These are phyloP conservation scores for Pagrus major DNA, from an alignment of 2,113 vertebrate species.

Conservation along the genomic window DNA sequence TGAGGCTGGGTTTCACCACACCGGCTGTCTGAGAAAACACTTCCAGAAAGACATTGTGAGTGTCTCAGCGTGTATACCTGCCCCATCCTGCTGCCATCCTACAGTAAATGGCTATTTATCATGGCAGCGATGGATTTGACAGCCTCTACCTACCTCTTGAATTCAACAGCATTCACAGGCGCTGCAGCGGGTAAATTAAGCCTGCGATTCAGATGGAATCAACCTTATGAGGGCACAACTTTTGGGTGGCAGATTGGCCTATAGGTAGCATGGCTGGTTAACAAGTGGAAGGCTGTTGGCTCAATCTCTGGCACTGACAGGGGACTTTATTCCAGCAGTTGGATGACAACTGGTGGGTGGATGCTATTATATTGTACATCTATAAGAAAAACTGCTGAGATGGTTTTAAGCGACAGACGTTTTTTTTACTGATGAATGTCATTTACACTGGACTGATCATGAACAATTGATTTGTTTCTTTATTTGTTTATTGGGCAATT, in stretches of 20 bases:
- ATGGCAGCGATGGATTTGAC: slow-evolving; percentile 76
- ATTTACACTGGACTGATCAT: background rate
- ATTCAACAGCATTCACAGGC: slow-evolving; percentile 65
- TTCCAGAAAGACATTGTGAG: slow-evolving; percentile 66
- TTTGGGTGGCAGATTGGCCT: slow-evolving; percentile 66
- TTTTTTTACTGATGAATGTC: background rate
- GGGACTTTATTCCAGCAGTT: slow-evolving; percentile 51
- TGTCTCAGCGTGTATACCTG: slow-evolving; percentile 67
- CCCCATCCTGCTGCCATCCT: slow-evolving; percentile 73
- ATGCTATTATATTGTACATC: slow-evolving; percentile 50
- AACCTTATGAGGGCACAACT: slow-evolving; percentile 66
- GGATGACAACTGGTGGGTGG: slow-evolving; percentile 66
- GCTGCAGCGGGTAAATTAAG: slow-evolving; percentile 69
- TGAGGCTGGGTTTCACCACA: slow-evolving; percentile 58
- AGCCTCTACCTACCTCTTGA: slow-evolving; percentile 60
- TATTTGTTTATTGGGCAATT: background rate
- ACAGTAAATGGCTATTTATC: slow-evolving; percentile 82
- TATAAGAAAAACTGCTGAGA: slow-evolving; percentile 27
- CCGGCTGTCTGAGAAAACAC: slow-evolving; percentile 70
- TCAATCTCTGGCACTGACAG: slow-evolving; percentile 61
- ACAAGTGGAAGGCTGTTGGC: slow-evolving; percentile 62
- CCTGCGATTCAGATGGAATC: slow-evolving; percentile 71
- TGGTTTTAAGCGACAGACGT: slow-evolving; percentile 23
- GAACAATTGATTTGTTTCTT: background rate
- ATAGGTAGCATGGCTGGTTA: slow-evolving; percentile 63